Evolutionary conservation across 2,888 invertebrate species (phyloP), one percentile per base, ranked within the genome.

Genomic region (Diabrotica balteata): DNA sequence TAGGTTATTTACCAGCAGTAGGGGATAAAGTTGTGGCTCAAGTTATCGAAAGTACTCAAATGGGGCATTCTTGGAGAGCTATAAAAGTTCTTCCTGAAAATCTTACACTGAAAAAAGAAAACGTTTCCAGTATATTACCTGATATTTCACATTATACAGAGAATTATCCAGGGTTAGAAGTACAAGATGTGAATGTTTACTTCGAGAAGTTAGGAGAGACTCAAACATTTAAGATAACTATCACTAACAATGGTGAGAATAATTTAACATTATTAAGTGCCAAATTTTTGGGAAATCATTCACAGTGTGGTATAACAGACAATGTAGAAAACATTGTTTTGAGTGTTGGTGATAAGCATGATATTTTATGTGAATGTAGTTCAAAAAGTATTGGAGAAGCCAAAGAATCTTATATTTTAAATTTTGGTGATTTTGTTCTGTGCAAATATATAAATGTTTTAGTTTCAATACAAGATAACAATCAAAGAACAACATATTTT

Each of bases 1-100:
- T 84, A 63, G 88, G 87, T 0, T 85, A 87, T 70, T 79, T 85
- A 47, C 89, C 91, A 0, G 80, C 84, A 51, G 77, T 88, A 60
- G 90, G 90, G 9, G 90, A 91, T 75, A 86, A 86, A 80, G 91
- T 91, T 4, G 79, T 86, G 64, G 87, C 88, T 7, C 90, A 93
- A 79, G 87, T 89, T 2, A 91, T 93, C 75, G 93, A 93, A 83
- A 93, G 92, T 80, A 88, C 89, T 74, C 90, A 91, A 84, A 86
- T 86, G 11, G 75, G 78, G 9, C 80, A 77, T 66, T 81, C 82
- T 57, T 89, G 90, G 90, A 85, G 92, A 73, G 90, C 90, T 0
- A 78, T 91, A 61, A 85, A 84, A 59, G 79, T 87, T 11, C 77
- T 82, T 59, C 85, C 84, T 5, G 75, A 78, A 32, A 66, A 69